phyloP scores from a whole-genome alignment of 1,140 invertebrate species.

The Cheumatopsyche charites region DNA sequence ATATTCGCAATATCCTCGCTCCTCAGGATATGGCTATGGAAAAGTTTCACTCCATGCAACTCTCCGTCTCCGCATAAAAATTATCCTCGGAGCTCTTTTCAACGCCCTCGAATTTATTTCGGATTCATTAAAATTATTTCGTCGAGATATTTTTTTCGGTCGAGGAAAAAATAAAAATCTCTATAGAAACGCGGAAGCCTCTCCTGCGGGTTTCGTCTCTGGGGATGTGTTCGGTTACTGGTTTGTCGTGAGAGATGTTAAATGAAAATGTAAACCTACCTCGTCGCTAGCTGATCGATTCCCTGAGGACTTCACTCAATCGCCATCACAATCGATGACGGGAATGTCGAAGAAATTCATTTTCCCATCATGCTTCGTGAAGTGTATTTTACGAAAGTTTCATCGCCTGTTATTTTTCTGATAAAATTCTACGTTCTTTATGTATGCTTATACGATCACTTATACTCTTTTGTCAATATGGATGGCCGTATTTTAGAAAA shows the following conservation, averaged over 20 bases:
- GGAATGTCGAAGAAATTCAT: neutral
- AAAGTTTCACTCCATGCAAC: constrained; percentile 1
- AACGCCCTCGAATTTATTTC: no score
- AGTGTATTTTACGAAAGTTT: no score
- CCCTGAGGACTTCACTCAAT: neutral
- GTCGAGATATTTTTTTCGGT: no score
- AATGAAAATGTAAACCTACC: constrained; percentile 16
- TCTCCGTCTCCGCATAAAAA: neutral
- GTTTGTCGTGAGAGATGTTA: constrained; percentile 8
- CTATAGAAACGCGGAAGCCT: neutral
- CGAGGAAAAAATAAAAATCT: no score
- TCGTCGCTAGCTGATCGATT: neutral
- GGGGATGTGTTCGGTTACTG: neutral
- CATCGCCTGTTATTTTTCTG: no score
- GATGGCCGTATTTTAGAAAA: neutral
- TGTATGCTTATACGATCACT: no score
- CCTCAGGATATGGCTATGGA: neutral
- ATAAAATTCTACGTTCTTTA: no score
- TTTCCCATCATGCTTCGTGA: no score
- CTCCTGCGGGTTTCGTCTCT: neutral
- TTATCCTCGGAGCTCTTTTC: neutral
- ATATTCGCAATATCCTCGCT: constrained; percentile 17
- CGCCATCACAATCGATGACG: neutral
- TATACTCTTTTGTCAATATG: neutral
- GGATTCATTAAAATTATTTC: no score